phyloP scores from a whole-genome alignment of 2,113 vertebrate species.

The Microtus ochrogaster region DNA sequence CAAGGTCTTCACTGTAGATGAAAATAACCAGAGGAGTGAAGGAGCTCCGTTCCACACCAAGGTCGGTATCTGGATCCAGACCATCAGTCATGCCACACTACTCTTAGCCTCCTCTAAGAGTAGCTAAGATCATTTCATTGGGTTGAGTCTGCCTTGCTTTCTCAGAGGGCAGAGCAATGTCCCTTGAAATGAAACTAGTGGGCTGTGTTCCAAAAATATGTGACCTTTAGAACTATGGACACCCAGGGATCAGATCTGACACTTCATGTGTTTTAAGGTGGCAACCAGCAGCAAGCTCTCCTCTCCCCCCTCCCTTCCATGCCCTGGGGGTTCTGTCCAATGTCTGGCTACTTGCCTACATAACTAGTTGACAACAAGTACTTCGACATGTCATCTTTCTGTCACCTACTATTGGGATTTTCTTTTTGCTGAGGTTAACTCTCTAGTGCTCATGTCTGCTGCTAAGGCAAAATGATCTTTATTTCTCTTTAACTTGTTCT shows the following conservation, averaged over 20 bases:
- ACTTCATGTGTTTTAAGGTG: conserved; percentile 2
- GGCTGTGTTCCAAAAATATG: conserved; percentile 56
- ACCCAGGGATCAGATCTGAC: conserved; percentile 41
- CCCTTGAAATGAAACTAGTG: conserved; percentile 45
- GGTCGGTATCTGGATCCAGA: not conserved
- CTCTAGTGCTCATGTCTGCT: not conserved
- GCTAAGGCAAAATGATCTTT: not conserved
- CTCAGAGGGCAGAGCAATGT: conserved; percentile 30
- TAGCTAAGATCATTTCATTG: conserved; percentile 16
- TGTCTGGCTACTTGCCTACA: conserved; percentile 12
- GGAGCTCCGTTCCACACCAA: not conserved
- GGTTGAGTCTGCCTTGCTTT: conserved; percentile 13
- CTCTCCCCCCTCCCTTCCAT: not conserved
- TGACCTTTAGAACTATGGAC: conserved; percentile 57
- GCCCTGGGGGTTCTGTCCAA: not conserved
- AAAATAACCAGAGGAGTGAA: not conserved
- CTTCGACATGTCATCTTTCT: conserved; percentile 42
- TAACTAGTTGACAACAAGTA: conserved; percentile 24
- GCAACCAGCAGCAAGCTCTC: not conserved
- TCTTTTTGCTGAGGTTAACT: conserved; percentile 34
- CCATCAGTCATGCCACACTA: not conserved
- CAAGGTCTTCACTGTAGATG: not conserved
- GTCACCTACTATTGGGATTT: conserved; percentile 29
- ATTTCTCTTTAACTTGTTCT: conserved; percentile 1
- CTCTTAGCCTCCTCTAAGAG: not conserved